These are phyloP conservation scores for Echiichthys vipera DNA, from an alignment of 2,797 vertebrate species.

Conservation along the genomic window DNA sequence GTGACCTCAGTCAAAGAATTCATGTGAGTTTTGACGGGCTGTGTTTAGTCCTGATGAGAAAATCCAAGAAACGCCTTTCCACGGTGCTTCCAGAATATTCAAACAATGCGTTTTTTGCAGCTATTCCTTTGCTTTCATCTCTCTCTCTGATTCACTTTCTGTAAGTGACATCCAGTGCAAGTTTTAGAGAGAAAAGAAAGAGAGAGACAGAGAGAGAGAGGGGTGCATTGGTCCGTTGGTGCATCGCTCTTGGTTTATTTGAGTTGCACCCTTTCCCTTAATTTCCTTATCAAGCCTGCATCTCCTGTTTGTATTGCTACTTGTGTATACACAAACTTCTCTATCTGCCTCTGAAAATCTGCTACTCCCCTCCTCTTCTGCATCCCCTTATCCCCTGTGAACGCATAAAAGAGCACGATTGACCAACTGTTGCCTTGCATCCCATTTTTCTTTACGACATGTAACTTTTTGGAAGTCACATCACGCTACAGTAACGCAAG, in stretches of 20 bases:
- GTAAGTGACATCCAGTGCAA: slow-evolving; percentile 7
- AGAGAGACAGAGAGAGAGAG: slow-evolving; percentile 11
- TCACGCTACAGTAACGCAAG: not conserved
- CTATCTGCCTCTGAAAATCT: slow-evolving; percentile 71
- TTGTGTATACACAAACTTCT: slow-evolving; percentile 73
- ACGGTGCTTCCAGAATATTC: slow-evolving; percentile 27
- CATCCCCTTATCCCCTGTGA: slow-evolving; percentile 16
- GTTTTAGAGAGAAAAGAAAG: not conserved
- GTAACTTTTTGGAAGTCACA: not conserved
- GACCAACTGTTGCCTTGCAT: not conserved
- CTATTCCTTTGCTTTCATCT: slow-evolving; percentile 34
- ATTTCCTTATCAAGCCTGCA: slow-evolving; percentile 84
- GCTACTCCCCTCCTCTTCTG: slow-evolving; percentile 47
- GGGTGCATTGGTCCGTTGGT: slow-evolving; percentile 35
- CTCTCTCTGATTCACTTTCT: slow-evolving; percentile 36
- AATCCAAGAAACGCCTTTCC: slow-evolving; percentile 42
- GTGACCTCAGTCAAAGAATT: slow-evolving; percentile 33
- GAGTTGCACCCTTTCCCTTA: slow-evolving; percentile 87
- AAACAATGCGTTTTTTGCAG: slow-evolving; percentile 39
- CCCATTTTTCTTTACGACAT: not conserved
- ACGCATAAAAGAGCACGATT: slow-evolving; percentile 14
- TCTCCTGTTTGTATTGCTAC: slow-evolving; percentile 83
- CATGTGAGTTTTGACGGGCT: slow-evolving; percentile 1
- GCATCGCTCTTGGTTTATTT: slow-evolving; percentile 75
- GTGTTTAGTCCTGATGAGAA: slow-evolving; percentile 47